Base-by-base conservation (phyloP, 2,888 invertebrate species). In the Pseudoips prasinana region DNA sequence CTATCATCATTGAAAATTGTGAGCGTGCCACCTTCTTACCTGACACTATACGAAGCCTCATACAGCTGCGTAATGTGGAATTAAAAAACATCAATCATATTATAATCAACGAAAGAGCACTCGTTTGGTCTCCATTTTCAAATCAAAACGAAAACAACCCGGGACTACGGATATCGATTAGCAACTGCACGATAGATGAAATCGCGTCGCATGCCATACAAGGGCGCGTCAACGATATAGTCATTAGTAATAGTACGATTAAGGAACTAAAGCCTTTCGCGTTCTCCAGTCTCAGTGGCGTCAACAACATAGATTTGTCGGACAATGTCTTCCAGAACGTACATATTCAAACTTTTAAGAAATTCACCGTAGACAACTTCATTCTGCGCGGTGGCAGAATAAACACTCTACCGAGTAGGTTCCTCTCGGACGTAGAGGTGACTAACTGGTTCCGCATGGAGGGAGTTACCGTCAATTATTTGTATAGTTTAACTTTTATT, bases 261-360 rank as follows among this genome's bases (percentile, higher is more conserved):
- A 89, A 90, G 10, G 84, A 84, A 33, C 84, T 95, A 37, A 90
- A 90, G 54, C 91, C 95, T 0, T 95, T 93, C 70, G 94, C 94
- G 0, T 94, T 96, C 66, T 93, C 94, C 39, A 94, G 93, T 69
- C 89, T 95, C 24, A 86, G 90, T 26, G 91, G 91, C 53, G 91
- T 92, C 29, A 91, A 92, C 53, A 90, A 87, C 29, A 88, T 95
- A 37, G 90, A 91, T 47, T 80, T 96, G 46, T 86, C 83, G 18
- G 90, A 92, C 54, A 92, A 92, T 35, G 69, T 71, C 1, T 87
- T 94, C 25, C 84, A 90, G 23, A 89, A 83, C 28, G 89, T 95
- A 26, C 92, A 93, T 50, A 90, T 90, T 22, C 92, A 95, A 77
- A 92, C 94, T 1, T 95, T 96, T 61, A 96, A 95, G 63, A 94